Evolutionary conservation across 35 echinoderm and acorn worm genomes (phyloP).

Genomic region (Anneissia japonica): DNA sequence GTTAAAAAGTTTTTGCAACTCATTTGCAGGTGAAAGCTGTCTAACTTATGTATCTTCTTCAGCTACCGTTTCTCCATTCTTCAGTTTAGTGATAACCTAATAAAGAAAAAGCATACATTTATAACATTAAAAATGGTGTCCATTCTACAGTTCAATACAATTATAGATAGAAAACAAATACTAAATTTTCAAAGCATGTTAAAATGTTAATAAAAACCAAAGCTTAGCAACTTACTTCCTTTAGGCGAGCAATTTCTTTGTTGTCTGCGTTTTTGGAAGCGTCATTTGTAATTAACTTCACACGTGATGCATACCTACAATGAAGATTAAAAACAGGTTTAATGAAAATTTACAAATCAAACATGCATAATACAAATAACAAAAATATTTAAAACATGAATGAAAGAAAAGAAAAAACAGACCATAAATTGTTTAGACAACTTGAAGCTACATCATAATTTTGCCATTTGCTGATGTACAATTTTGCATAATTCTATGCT

Average conservation of each 20-base stretch:
- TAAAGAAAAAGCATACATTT: slow-evolving; percentile 8
- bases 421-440: no score
- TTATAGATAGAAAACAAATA: neutral
- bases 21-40: neutral
- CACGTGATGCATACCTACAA: slow-evolving; percentile 93
- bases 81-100: slow-evolving; percentile 76
- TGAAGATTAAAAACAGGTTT: no score
- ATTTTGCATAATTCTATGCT: no score
- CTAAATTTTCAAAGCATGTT: neutral
- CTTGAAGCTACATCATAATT: no score
- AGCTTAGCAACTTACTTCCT: slow-evolving; percentile 49
- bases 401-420: no score
- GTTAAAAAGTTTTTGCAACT: neutral
- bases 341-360: no score
- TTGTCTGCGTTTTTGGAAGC: slow-evolving; percentile 95
- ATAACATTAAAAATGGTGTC: neutral
- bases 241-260: slow-evolving; percentile 93
- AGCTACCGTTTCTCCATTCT: slow-evolving; percentile 60
- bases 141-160: neutral
- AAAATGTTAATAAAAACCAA: neutral
- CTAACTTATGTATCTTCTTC: slow-evolving; percentile 41
- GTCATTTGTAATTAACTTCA: slow-evolving; percentile 94
- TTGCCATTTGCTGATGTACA: no score
- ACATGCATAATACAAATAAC: no score
- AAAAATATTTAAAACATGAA: no score